phyloP scores from a whole-genome alignment of 2,113 vertebrate genomes.

The Anoura caudifer region DNA sequence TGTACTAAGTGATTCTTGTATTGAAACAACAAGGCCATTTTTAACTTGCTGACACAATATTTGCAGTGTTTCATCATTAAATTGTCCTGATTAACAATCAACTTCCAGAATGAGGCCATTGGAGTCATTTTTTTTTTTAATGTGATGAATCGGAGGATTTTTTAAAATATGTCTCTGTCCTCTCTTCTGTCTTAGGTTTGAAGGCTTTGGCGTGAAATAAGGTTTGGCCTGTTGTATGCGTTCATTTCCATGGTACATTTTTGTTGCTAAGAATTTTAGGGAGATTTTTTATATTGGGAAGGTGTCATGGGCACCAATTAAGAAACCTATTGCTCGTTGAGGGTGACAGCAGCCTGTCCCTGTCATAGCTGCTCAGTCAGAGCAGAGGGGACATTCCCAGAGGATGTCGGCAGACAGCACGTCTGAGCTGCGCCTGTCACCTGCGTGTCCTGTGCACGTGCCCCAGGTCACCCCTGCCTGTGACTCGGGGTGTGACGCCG shows the following conservation, averaged over 20 bases:
- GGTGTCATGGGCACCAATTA: fast-evolving
- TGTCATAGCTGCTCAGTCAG: fast-evolving
- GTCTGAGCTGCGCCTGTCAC: fast-evolving
- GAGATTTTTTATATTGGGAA: fast-evolving
- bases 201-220: neutral
- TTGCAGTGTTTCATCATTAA: conserved; percentile 66
- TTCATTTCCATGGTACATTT: neutral
- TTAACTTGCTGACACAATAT: conserved; percentile 78
- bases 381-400: fast-evolving
- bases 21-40: conserved; percentile 79
- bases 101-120: neutral
- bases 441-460: fast-evolving
- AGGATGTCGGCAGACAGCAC: neutral
- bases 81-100: conserved; percentile 64
- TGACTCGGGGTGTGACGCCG: fast-evolving
- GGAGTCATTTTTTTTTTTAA: neutral
- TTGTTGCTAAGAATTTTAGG: too few species aligned
- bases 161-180: neutral
- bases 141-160: neutral
- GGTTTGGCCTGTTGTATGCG: fast-evolving
- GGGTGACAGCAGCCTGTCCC: neutral
- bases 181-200: neutral
- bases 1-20: conserved; percentile 75
- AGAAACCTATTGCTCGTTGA: fast-evolving
- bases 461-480: neutral